Conservation (phyloP, 1,140 invertebrate genomes). For the Orius insidiosus region DNA sequence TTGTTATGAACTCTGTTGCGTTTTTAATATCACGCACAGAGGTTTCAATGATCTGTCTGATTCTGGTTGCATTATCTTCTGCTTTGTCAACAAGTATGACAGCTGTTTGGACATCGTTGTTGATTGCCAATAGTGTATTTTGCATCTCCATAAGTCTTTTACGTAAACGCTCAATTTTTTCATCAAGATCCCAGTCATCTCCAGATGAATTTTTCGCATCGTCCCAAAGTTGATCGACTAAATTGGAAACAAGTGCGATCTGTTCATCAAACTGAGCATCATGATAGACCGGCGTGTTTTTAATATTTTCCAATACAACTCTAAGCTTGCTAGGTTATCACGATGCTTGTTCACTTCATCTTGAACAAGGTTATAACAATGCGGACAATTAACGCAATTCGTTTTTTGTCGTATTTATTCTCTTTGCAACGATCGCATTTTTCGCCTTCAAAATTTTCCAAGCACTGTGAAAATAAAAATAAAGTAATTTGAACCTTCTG, state of each 20-base stretch:
- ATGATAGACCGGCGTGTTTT: constrained; percentile 57
- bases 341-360: constrained; percentile 62
- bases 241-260: constrained; percentile 47
- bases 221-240: constrained; percentile 49
- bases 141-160: constrained; percentile 2
- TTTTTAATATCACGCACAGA: constrained; percentile 29
- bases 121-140: constrained; percentile 36
- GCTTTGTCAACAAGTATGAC: constrained; percentile 40
- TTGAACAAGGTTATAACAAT: constrained; percentile 86
- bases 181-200: constrained; percentile 25
- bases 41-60: constrained; percentile 40
- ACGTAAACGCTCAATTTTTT: background rate
- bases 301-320: constrained; percentile 46
- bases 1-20: constrained; percentile 55
- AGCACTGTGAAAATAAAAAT: constrained; percentile 34
- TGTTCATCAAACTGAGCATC: constrained; percentile 68
- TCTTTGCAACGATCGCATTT: constrained; percentile 86
- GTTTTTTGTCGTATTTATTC: constrained; percentile 72
- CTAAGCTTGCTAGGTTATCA: constrained; percentile 54
- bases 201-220: constrained; percentile 48
- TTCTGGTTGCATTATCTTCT: constrained; percentile 46
- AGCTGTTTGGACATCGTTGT: constrained; percentile 38
- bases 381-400: constrained; percentile 78
- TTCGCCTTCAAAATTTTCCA: constrained; percentile 76
- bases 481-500: constrained; percentile 5